Evolutionary conservation across 2,888 invertebrate species (phyloP), one percentile per base, ranked within the genome.

Genomic region (Meandrusa payeni): DNA sequence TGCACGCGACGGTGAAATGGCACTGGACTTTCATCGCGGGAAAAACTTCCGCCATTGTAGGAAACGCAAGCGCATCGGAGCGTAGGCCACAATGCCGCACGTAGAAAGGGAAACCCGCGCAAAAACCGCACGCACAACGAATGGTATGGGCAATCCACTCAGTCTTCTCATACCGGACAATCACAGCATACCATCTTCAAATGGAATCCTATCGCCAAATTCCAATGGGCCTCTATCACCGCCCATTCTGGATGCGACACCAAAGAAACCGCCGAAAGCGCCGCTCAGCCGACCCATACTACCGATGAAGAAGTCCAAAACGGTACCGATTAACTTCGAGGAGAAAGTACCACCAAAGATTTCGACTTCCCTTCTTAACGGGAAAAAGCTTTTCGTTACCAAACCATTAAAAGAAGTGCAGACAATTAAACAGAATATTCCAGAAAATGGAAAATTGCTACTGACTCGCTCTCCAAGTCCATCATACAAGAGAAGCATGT

Each of bases 331-430:
- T 43, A 65, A 83, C 46, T 81, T 85, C 26, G 83, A 86, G 46
- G 85, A 82, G 15, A 76, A 72, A 55, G 66, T 75, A 12, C 81
- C 86, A 4, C 67, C 72, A 6, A 76, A 75, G 52, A 50, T 69
- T 5, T 52, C 73, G 1, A 59, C 68, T 3, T 69, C 74, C 12
- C 59, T 77, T 5, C 41, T 71, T 1, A 83, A 76, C 48, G 77
- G 82, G 41, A 82, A 78, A 52, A 80, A 76, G 47, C 62, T 81
- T 6, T 82, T 77, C 47, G 72, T 85, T 15, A 70, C 86, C 1
- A 88, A 85, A 52, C 81, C 83, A 20, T 54, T 88, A 19, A 82
- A 80, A 50, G 88, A 88, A 59, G 63, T 88, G 19, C 78, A 81
- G 15, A 82, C 83, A 2, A 67, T 82, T 32, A 68, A 69, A 33